Conservation (phyloP, 2,888 invertebrate species). For the Tiliacea citrago region DNA sequence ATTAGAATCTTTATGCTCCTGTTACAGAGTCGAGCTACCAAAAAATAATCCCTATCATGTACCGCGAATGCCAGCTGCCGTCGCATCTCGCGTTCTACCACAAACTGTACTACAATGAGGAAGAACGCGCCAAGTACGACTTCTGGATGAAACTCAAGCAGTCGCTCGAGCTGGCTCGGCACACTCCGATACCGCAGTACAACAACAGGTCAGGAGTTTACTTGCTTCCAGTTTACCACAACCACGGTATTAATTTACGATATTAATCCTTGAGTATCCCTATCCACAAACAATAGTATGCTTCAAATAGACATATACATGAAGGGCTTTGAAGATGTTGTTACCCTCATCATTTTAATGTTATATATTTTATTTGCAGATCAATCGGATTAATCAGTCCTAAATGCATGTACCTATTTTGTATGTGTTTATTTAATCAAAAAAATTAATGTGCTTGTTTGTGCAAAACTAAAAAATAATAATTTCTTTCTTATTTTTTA, state of each 20-base stretch:
- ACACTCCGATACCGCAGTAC: conserved; percentile 49
- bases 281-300: not conserved
- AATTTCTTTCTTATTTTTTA: not conserved
- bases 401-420: too few relatives aligned
- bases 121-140: conserved; percentile 87
- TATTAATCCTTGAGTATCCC: not conserved
- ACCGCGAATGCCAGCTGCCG: conserved; percentile 92
- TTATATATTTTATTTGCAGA: too few relatives aligned
- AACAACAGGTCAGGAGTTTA: conserved; percentile 21
- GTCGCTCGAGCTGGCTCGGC: conserved; percentile 81
- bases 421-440: too few relatives aligned
- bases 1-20: not conserved
- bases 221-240: not conserved
- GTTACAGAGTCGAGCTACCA: conserved; percentile 77
- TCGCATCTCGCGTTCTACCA: conserved; percentile 92
- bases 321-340: not conserved
- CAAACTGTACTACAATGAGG: conserved; percentile 89
- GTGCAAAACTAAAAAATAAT: too few relatives aligned
- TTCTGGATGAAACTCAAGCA: conserved; percentile 93
- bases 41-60: conserved; percentile 94
- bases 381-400: too few relatives aligned
- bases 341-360: too few relatives aligned
- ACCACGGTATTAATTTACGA: not conserved
- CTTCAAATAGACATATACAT: not conserved
- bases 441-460: too few relatives aligned